Percentiles rank a stretch among this genome's conserved stretches.
These are phyloP conservation scores for Apamea anceps DNA, from an alignment of 2,888 invertebrate genomes.

Conservation along the genomic window DNA sequence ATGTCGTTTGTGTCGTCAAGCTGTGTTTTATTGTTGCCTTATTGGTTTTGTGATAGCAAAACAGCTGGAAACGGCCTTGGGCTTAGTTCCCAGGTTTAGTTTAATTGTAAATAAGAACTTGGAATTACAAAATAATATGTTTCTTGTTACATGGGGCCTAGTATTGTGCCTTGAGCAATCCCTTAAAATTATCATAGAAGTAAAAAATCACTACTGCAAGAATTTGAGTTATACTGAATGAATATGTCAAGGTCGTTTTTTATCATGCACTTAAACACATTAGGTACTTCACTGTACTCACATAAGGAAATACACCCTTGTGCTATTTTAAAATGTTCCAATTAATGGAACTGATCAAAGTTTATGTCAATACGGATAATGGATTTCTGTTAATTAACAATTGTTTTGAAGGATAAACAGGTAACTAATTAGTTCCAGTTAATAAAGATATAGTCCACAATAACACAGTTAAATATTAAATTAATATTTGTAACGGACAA, in stretches of 20 bases:
- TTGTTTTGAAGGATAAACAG: constrained; percentile 30
- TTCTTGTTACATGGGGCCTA: background rate
- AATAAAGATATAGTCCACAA: constrained; percentile 15
- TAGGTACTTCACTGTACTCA: background rate
- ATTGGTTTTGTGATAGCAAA: constrained; percentile 32
- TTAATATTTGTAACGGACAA: constrained; percentile 19
- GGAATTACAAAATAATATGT: background rate
- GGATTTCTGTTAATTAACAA: constrained; percentile 22
- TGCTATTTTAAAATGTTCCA: constrained; percentile 29
- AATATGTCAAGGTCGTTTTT: background rate
- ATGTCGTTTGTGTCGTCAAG: constrained; percentile 28
- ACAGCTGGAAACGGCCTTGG: constrained; percentile 14
- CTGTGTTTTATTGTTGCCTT: constrained; percentile 16
- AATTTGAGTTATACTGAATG: background rate
- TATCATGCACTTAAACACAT: background rate
- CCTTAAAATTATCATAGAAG: too few relatives aligned
- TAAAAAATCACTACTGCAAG: background rate
- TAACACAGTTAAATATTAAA: constrained; percentile 15
- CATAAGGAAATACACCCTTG: background rate
- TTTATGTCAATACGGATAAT: constrained; percentile 31
- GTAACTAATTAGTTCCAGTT: constrained; percentile 34
- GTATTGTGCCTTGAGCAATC: background rate
- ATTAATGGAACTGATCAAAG: background rate
- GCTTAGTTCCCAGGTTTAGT: background rate
- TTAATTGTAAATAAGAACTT: background rate